Percentiles rank a stretch among this genome's conserved stretches.
Evolutionary conservation across 2,113 vertebrate genomes (phyloP).

Genomic region (Ploceus nigricollis): DNA sequence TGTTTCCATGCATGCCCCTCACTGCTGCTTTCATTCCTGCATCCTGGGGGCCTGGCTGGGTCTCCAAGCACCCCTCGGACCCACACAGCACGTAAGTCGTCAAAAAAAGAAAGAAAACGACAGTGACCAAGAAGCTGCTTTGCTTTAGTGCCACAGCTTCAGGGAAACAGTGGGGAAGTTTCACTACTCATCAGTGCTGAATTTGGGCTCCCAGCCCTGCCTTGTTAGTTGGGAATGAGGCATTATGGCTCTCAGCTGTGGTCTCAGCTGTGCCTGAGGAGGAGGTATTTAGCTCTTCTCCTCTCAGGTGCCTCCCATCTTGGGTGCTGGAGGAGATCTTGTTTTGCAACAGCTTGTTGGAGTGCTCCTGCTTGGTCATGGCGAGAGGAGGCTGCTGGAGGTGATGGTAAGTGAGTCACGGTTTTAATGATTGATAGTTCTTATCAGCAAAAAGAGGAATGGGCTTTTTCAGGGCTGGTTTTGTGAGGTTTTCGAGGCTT

Average conservation of each 20-base stretch:
- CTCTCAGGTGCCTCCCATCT: rapidly evolving
- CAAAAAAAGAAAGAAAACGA: not conserved
- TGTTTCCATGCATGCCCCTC: rapidly evolving
- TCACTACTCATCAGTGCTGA: not conserved
- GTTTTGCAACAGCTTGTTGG: rapidly evolving
- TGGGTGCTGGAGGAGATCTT: not conserved
- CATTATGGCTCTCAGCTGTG: not conserved
- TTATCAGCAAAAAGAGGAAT: not conserved
- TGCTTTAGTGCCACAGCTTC: not conserved
- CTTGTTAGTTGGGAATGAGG: not conserved
- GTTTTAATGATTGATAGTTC: not conserved
- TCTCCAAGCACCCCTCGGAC: rapidly evolving
- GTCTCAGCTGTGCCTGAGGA: not conserved
- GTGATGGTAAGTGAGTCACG: rapidly evolving
- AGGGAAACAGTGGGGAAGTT: rapidly evolving
- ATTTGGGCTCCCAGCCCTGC: not conserved
- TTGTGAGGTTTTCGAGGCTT: not conserved
- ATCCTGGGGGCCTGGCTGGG: not conserved
- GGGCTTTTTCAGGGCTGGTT: not conserved
- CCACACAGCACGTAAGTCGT: rapidly evolving
- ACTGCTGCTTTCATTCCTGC: not conserved
- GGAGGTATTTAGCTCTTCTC: not conserved
- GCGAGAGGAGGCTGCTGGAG: rapidly evolving
- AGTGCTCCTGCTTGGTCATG: not conserved
- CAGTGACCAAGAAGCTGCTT: not conserved